Base-by-base conservation (phyloP, 2,113 vertebrate species). In the Alosa alosa region DNA sequence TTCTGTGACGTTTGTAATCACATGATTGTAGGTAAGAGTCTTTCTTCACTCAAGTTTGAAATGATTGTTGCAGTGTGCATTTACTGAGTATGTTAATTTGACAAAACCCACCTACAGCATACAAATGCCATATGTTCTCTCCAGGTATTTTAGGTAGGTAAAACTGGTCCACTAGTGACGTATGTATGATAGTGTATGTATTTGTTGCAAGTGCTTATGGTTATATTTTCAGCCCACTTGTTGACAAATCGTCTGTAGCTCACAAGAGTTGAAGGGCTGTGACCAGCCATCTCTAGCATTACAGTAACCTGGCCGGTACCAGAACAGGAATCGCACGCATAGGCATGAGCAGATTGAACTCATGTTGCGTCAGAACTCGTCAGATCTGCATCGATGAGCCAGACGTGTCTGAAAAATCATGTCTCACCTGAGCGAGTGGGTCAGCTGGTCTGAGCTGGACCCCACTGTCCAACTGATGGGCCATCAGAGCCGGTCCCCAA, bases 1-100 rank as follows among this genome's bases (percentile, higher is more conserved):
- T 99, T 99, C 94, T 99, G 98, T 6, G 98, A 99, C 0, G 93
- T 98, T 94, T 99, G 98, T 96, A 99, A 99, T 94, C 98, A 99
- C 93, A 99, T 99, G 98, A 99, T 99, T 86, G 97, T 99, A 93
- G 98, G 98, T 99, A 97, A 97, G 96, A 0, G 15, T 15, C 11
- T 60, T 45, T 11, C 39, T 60, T 44, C 1, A 39, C 8, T 50
- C 72, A 75, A 31, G 9, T 15, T 31, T 36, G 3, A 75, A 31
- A 64, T 18, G 18, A 5, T 31, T 31, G 31, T 31, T 31, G 31
- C 31, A 31, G 31, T 31, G 31, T 31, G 31, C 31, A 31, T 31
- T 31, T 31, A 31, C n/a, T n/a, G n/a, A n/a, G 1, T 31, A 0
- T 31, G 31, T 31, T 31, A 31, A 31, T 31, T 31, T 31, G 31